Evolutionary conservation across 2,113 vertebrate genomes (phyloP).

Genomic region (Cichladusa arquata): DNA sequence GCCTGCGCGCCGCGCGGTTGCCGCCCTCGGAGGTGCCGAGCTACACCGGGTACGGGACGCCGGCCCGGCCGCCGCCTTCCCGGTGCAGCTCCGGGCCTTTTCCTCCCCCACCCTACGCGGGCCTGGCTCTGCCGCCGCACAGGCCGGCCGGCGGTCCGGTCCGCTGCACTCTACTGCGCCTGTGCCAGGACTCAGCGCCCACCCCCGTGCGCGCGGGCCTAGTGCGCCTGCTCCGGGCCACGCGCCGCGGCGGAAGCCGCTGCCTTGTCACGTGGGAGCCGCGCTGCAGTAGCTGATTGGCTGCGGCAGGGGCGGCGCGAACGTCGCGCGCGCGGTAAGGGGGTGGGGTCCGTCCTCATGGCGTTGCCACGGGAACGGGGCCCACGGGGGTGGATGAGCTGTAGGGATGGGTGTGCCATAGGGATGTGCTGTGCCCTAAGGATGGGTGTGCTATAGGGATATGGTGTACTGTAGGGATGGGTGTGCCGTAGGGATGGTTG

Average conservation of each 20-base stretch:
- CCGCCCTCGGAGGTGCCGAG: background rate
- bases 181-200: background rate
- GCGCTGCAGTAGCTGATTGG: background rate
- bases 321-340: background rate
- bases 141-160: background rate
- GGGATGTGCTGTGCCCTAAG: no score
- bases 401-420: background rate
- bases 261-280: fast-evolving
- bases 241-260: no score
- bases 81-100: background rate
- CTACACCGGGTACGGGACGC: background rate
- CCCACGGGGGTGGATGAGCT: background rate
- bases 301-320: background rate
- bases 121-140: no score
- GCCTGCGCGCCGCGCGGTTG: background rate
- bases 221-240: background rate
- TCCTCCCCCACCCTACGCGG: background rate
- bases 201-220: fast-evolving
- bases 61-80: background rate
- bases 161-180: background rate
- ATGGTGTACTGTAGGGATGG: no score
- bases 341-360: fast-evolving
- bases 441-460: background rate
- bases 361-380: background rate
- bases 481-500: background rate